A percentile compares a stretch with the other conserved stretches of the same genome.
These are phyloP conservation scores for Chloropsis cyanopogon DNA, from an alignment of 2,113 vertebrate genomes.

Conservation along the genomic window DNA sequence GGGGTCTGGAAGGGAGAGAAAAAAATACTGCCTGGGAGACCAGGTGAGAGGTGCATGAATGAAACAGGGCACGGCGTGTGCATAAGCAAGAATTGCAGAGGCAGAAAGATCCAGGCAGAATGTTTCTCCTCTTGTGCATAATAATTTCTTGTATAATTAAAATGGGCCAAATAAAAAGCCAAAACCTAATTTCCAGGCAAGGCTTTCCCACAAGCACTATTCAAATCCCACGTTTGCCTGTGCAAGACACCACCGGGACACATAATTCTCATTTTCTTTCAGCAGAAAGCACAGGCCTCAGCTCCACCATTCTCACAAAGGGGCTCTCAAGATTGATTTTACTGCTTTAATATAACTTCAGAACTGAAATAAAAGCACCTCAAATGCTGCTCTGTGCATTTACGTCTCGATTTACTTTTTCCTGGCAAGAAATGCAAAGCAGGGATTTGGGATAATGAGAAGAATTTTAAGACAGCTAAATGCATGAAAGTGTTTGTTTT, in stretches of 20 bases:
- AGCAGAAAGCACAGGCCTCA: background rate
- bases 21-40: background rate
- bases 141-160: background rate
- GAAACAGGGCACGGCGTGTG: too few species aligned
- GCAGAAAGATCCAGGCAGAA: background rate
- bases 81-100: background rate
- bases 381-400: background rate
- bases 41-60: background rate
- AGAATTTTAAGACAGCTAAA: background rate
- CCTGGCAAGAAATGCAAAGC: background rate
- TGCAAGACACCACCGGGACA: background rate
- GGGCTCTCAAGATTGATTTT: background rate
- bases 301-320: background rate
- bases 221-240: fast-evolving
- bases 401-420: background rate
- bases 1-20: background rate
- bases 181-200: background rate
- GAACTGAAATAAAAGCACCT: background rate
- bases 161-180: background rate
- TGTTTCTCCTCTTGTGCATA: background rate
- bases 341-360: background rate
- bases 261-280: background rate
- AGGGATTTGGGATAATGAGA: background rate
- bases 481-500: background rate
- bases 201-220: background rate